Evolutionary conservation across 2,113 vertebrate genomes (phyloP), one percentile per base, ranked within the genome.

Genomic region (Hemicordylus capensis): DNA sequence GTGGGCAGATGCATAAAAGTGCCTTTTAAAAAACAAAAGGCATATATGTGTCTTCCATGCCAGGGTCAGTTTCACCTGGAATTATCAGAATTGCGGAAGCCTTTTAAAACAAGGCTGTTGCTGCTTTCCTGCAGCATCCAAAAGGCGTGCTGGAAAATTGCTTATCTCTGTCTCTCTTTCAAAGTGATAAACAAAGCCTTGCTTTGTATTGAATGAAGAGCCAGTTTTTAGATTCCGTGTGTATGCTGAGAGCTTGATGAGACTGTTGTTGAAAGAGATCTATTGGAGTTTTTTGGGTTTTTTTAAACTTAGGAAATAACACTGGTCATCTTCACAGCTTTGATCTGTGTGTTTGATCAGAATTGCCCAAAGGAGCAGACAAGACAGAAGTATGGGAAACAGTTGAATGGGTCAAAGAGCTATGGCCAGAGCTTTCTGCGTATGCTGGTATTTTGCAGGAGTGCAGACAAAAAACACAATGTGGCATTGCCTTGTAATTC

Each of bases 351-450:
- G 39, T 61, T 72, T 89, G 56, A 58, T 86, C 88, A 85, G 88
- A 83, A 76, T 79, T 92, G 72, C 31, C 83, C 81, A 85, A 2
- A 6, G 51, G 51, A 78, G 70, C 79, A 89, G 85, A 83, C 90
- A 11, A 61, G 90, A 83, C 79, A 56, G 20, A 15, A 66, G 10
- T 28, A 48, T 26, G 31, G 61, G 19, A 37, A 78, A 2, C 24
- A 5, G 44, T 51, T 51, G 8, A 22, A n/a, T 3, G 3, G 9
- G 19, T n/a, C n/a, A 51, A 54, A 34, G 73, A n/a, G 17, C 20
- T 39, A 20, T 76, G n/a, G 8, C 12, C 19, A 24, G 54, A 14
- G 51, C 51, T 54, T 19, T 34, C 9, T 19, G 4, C 15, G 19
- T 6, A 24, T 67, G 44, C 10, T 67, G 11, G 3, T 7, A n/a